Percentiles rank a stretch among this genome's conserved stretches.
Evolutionary conservation across 64 coral and sea anemone species (phyloP).

Genomic region (Montipora capricornis): DNA sequence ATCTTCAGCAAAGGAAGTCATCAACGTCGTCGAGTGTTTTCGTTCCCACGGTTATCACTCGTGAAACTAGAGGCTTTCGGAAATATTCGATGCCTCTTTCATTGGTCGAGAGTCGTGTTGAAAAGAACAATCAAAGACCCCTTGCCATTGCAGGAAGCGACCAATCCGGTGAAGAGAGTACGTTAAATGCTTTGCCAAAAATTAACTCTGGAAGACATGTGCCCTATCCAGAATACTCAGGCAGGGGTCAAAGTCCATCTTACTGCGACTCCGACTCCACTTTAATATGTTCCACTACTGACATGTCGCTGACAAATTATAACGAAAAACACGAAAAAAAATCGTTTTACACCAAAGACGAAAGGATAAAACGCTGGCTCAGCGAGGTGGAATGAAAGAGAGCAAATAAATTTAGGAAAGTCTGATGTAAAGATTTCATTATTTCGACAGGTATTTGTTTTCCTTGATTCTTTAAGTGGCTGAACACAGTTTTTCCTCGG

Average conservation of each 20-base stretch:
- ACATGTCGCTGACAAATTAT: background rate
- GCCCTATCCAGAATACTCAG: background rate
- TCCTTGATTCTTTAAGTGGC: no score
- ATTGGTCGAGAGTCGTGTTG: background rate
- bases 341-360: background rate
- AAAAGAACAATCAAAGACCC: background rate
- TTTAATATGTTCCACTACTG: background rate
- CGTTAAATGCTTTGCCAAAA: background rate
- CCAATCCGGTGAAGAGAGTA: background rate
- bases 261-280: constrained; percentile 10
- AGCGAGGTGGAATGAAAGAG: constrained; percentile 26
- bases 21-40: background rate
- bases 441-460: no score
- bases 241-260: background rate
- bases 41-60: constrained; percentile 2
- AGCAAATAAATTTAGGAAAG: background rate
- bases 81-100: constrained; percentile 28
- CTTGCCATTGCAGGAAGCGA: background rate
- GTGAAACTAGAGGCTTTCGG: background rate
- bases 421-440: no score
- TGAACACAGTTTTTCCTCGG: no score
- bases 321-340: background rate
- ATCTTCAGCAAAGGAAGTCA: background rate
- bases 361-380: constrained; percentile 41
- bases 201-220: background rate